A percentile compares a stretch with the other conserved stretches of the same genome.
phyloP scores from a whole-genome alignment of 2,888 invertebrate species.

The Melanargia galathea region DNA sequence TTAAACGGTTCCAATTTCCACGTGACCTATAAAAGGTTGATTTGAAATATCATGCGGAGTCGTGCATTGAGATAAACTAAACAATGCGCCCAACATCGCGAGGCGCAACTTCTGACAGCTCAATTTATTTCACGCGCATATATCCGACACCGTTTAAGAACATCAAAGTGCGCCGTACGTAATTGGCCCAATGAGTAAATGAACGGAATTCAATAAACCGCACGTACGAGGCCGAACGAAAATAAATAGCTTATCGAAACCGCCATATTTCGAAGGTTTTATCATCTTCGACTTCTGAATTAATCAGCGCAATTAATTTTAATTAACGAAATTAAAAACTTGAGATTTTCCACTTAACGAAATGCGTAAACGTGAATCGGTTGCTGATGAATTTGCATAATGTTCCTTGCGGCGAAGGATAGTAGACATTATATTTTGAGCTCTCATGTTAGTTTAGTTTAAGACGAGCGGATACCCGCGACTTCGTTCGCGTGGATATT shows the following conservation, averaged over 20 bases:
- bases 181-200: conserved; percentile 63
- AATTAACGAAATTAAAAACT: conserved; percentile 17
- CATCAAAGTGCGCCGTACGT: conserved; percentile 75
- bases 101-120: conserved; percentile 61
- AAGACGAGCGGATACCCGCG: too few species aligned
- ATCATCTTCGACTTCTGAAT: conserved; percentile 26
- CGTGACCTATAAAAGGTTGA: too few species aligned
- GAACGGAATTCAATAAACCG: conserved; percentile 50
- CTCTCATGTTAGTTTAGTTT: too few species aligned
- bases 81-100: conserved; percentile 55
- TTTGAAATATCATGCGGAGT: too few species aligned
- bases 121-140: conserved; percentile 73
- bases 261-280: conserved; percentile 36
- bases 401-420: too few species aligned
- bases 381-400: not conserved
- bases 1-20: too few species aligned
- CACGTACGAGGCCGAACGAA: conserved; percentile 35
- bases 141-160: conserved; percentile 68
- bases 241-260: conserved; percentile 41
- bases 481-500: too few species aligned
- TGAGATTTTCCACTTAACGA: conserved; percentile 2
- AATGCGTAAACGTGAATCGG: not conserved
- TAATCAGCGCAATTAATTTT: conserved; percentile 22
- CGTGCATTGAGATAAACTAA: too few species aligned
- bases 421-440: too few species aligned